phyloP scores from a whole-genome alignment of 2,888 invertebrate genomes.

The Caenorhabditis uteleia region DNA sequence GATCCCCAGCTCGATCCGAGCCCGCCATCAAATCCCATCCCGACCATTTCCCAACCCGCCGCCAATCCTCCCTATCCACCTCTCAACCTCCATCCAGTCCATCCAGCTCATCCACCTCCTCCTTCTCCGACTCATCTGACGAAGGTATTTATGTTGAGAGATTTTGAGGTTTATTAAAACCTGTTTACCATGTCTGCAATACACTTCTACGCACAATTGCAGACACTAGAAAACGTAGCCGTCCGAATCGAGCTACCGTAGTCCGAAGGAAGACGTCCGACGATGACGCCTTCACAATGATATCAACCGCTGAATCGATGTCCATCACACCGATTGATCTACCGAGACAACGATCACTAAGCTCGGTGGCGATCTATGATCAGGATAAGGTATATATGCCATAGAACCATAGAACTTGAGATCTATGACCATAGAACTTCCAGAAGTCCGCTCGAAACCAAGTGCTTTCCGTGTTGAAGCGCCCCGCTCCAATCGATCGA shows the following conservation, averaged over 20 bases:
- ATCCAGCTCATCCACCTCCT: conserved; percentile 11
- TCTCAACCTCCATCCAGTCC: not conserved
- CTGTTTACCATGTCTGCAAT: no score
- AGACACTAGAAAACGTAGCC: conserved; percentile 4
- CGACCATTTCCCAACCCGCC: no score
- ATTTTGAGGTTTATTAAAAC: no score
- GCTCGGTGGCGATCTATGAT: conserved; percentile 53
- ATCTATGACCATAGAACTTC: no score
- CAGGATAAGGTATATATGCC: conserved; percentile 18
- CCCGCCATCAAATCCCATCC: conserved; percentile 28
- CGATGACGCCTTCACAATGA: conserved; percentile 47
- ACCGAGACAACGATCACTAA: conserved; percentile 46
- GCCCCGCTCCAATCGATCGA: conserved; percentile 58
- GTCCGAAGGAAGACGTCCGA: conserved; percentile 46
- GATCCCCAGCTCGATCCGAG: conserved; percentile 25
- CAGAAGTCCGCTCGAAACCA: conserved; percentile 35
- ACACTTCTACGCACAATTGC: no score
- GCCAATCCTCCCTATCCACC: no score
- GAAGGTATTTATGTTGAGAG: conserved; percentile 11
- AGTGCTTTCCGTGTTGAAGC: conserved; percentile 51
- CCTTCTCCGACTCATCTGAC: conserved; percentile 18
- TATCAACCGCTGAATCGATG: conserved; percentile 51
- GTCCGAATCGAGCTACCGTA: conserved; percentile 39
- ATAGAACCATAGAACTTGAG: not conserved
- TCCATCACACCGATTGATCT: conserved; percentile 57